phyloP scores from a whole-genome alignment of 2,797 vertebrate genomes.

The Gallirallus australis region DNA sequence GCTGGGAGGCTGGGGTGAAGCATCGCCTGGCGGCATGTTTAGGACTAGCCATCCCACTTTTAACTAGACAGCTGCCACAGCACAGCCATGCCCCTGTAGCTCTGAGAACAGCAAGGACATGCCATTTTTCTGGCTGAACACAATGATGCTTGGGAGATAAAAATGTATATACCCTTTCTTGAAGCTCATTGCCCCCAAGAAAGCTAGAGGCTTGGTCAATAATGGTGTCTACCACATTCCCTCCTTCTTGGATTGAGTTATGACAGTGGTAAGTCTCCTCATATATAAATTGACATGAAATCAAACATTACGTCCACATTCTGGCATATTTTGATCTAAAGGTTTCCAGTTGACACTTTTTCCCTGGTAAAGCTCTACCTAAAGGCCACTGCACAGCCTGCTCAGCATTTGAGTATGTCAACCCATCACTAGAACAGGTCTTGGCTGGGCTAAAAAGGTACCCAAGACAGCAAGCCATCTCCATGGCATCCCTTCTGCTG shows the following conservation, averaged over 20 bases:
- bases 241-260: not conserved
- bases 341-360: not conserved
- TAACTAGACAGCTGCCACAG: not conserved
- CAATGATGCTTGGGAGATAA: fast-evolving
- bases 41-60: not conserved
- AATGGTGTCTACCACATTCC: not conserved
- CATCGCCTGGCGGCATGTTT: fast-evolving
- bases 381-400: not conserved
- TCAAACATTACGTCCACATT: not conserved
- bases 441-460: not conserved
- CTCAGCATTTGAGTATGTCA: not conserved
- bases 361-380: not conserved
- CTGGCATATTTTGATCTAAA: not conserved
- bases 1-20: not conserved
- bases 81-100: not conserved
- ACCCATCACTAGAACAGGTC: not conserved
- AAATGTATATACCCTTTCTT: not conserved
- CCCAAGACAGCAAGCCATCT: not conserved
- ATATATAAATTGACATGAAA: not conserved
- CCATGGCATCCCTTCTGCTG: not conserved
- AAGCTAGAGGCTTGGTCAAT: not conserved
- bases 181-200: not conserved
- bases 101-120: not conserved
- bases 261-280: not conserved
- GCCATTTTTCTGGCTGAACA: not conserved